Conservation (phyloP, 2,888 invertebrate genomes). For the Steinernema carpocapsae region DNA sequence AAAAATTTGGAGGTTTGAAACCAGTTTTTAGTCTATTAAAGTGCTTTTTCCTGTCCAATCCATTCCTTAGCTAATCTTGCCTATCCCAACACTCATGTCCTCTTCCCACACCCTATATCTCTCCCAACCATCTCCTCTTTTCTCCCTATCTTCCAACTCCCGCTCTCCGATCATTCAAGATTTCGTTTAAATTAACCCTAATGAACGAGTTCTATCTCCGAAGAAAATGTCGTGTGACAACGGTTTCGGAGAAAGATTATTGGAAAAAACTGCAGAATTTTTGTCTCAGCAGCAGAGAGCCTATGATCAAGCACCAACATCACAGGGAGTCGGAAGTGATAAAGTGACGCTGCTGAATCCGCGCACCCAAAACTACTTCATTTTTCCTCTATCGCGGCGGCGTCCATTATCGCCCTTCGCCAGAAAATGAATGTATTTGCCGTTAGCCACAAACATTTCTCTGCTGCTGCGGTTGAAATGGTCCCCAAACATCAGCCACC, state of each 20-base stretch:
- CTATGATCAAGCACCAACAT: not conserved
- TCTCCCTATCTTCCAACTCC: not conserved
- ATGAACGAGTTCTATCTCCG: conserved; percentile 23
- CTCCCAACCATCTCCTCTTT: not conserved
- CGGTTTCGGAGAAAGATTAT: not conserved
- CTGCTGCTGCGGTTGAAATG: conserved; percentile 4
- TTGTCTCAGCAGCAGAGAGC: not conserved
- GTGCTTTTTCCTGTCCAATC: too few species aligned
- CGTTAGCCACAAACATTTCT: not conserved
- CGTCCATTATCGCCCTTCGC: conserved; percentile 15
- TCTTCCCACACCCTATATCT: not conserved
- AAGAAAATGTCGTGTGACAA: too few species aligned
- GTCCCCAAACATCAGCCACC: not conserved
- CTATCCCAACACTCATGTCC: too few species aligned
- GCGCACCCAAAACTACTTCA: conserved; percentile 22
- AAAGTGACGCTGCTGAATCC: conserved; percentile 25
- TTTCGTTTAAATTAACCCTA: conserved; percentile 13
- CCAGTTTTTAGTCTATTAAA: too few species aligned
- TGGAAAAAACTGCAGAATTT: conserved; percentile 1
- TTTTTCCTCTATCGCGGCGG: not conserved
- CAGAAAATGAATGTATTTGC: not conserved
- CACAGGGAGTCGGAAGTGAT: conserved; percentile 6
- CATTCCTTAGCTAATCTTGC: too few species aligned
- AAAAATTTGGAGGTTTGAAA: too few species aligned
- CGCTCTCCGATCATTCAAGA: not conserved